phyloP scores from a whole-genome alignment of 2,113 vertebrate genomes.

The Xenopus laevis region DNA sequence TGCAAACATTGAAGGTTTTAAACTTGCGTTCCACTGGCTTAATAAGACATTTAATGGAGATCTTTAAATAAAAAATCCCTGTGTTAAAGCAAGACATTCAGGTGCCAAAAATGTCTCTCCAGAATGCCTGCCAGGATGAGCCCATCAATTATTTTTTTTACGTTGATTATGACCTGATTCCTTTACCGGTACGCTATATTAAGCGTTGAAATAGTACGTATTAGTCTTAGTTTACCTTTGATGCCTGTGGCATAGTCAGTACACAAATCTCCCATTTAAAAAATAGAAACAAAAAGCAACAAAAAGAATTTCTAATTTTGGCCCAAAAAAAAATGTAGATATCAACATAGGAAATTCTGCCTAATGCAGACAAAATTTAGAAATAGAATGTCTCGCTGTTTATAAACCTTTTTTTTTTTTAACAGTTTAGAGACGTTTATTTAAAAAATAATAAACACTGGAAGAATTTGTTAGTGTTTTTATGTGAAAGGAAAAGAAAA shows the following conservation, averaged over 20 bases:
- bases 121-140: constrained; percentile 19
- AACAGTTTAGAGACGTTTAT: constrained; percentile 52
- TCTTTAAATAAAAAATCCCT: constrained; percentile 21
- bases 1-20: constrained; percentile 60
- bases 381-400: constrained; percentile 22
- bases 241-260: not conserved
- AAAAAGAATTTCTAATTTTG: constrained; percentile 36
- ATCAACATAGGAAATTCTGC: constrained; percentile 11
- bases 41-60: constrained; percentile 55
- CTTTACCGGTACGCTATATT: constrained; percentile 24
- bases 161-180: constrained; percentile 6
- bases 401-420: constrained; percentile 15
- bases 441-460: constrained; percentile 83
- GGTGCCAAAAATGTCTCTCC: constrained; percentile 4
- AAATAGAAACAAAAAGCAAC: constrained; percentile 56
- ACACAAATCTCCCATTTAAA: constrained; percentile 3
- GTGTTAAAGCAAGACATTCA: constrained; percentile 27
- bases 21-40: constrained; percentile 63
- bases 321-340: not conserved
- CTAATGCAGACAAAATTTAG: constrained; percentile 16
- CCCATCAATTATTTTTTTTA: constrained; percentile 10
- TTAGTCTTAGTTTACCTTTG: not conserved
- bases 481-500: constrained; percentile 90
- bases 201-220: constrained; percentile 1
- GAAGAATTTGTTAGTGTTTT: constrained; percentile 89